Base-by-base conservation (phyloP, 2,797 vertebrate species). In the Erpetoichthys calabaricus region DNA sequence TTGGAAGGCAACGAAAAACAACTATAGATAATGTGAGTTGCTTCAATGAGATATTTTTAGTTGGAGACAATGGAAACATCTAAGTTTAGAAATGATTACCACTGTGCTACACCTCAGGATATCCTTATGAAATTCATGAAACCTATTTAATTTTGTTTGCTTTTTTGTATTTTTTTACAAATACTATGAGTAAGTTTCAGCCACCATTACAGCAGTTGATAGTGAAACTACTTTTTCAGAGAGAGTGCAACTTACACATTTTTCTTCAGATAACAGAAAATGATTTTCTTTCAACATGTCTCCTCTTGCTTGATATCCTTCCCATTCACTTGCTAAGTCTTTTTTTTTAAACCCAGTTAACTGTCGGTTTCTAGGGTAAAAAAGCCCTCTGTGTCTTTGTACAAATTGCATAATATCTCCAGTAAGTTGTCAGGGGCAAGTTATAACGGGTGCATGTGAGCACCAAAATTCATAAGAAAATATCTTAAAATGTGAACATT, bases 401-500 rank as follows among this genome's bases (percentile, higher is more conserved):
- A 63, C 57, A 56, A 56, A 47, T 59, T 68, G 57, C 63, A 59
- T 61, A 67, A 65, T 55, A 44, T 57, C 60, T 56, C 25, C 25
- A 25, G 25, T 25, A 25, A 1, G 25, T 25, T 25, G 25, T 25
- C 25, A 25, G 25, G 25, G 25, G 25, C 25, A 25, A 25, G 25
- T 25, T 1, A 25, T 25, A 25, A 25, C 25, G 25, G 25, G 25
- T 25, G 25, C 25, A 25, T 25, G 2, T 25, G 25, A 25, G 25
- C 25, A 25, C 25, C 2, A 25, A 25, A 25, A 25, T 25, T 25
- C 25, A 25, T 25, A 25, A 25, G 25, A 25, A 25, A 25, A 25
- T 25, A 25, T 25, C 25, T 25, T 25, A 25, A 25, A 25, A 25
- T 25, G 25, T 25, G 25, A 25, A 25, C 25, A 25, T 25, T 25